Conservation (phyloP, 2,113 vertebrate genomes). For the Panurus biarmicus region DNA sequence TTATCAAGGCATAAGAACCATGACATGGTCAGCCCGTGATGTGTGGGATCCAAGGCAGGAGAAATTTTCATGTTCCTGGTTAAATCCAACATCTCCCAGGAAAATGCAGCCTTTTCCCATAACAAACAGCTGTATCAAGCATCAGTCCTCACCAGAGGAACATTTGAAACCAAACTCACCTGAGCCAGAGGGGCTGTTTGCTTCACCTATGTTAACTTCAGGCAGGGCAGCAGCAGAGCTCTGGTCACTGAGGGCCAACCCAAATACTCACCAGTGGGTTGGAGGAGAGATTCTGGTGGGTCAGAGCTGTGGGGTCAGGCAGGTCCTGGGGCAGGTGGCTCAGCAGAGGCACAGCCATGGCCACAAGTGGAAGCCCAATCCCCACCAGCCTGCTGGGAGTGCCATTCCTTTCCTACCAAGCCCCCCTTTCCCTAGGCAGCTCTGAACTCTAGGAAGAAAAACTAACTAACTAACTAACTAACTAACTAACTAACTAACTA, state of each 20-base stretch:
- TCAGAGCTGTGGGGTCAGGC: not conserved
- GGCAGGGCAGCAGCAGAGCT: not conserved
- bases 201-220: not conserved
- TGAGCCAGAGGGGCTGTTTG: not conserved
- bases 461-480: not conserved
- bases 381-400: not conserved
- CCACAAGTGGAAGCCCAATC: not conserved
- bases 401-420: not conserved
- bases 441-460: not conserved
- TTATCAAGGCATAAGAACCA: not conserved
- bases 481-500: too few species aligned
- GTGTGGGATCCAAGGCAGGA: not conserved
- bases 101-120: not conserved
- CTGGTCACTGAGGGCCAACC: not conserved
- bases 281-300: not conserved
- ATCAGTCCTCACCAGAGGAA: not conserved
- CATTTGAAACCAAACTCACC: not conserved
- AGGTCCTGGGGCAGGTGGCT: not conserved
- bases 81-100: not conserved
- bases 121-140: not conserved
- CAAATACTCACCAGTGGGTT: not conserved
- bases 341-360: fast-evolving
- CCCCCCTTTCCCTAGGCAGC: not conserved
- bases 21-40: not conserved
- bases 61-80: not conserved